Evolutionary conservation across 53 echinoderm and acorn worm genomes (phyloP).

Genomic region (Temnopleurus reevesii): DNA sequence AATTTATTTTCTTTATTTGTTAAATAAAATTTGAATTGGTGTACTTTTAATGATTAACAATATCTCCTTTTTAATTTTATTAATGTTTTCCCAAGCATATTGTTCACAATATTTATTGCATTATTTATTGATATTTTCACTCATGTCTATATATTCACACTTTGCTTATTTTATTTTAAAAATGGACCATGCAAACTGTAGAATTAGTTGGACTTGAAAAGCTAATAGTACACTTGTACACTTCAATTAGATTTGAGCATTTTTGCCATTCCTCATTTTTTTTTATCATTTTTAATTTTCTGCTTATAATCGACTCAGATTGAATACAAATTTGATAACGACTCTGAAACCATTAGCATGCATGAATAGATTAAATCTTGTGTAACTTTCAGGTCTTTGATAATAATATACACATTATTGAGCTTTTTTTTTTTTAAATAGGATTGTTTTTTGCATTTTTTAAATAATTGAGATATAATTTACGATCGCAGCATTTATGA

Average conservation of each 20-base stretch:
- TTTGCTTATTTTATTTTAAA: not conserved
- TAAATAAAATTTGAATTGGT: not conserved
- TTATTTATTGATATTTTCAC: not conserved
- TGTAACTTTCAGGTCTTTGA: not conserved
- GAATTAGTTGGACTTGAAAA: not conserved
- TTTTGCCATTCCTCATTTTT: no score
- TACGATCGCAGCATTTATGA: not conserved
- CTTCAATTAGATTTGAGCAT: no score
- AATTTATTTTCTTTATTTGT: not conserved
- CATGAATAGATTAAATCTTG: not conserved
- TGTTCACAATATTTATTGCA: not conserved
- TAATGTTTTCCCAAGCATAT: not conserved
- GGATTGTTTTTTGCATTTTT: not conserved
- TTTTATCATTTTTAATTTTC: no score
- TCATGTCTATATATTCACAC: not conserved
- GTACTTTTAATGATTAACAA: not conserved
- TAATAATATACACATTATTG: not conserved
- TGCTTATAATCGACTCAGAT: no score
- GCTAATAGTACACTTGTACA: not conserved
- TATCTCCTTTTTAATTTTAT: not conserved
- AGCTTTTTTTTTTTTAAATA: not conserved
- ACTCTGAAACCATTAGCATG: slow-evolving; percentile 13
- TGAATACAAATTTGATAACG: no score
- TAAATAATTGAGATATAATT: not conserved
- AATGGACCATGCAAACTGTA: not conserved